Evolutionary conservation across 2,113 vertebrate species (phyloP).

Genomic region (Mirza zaza): DNA sequence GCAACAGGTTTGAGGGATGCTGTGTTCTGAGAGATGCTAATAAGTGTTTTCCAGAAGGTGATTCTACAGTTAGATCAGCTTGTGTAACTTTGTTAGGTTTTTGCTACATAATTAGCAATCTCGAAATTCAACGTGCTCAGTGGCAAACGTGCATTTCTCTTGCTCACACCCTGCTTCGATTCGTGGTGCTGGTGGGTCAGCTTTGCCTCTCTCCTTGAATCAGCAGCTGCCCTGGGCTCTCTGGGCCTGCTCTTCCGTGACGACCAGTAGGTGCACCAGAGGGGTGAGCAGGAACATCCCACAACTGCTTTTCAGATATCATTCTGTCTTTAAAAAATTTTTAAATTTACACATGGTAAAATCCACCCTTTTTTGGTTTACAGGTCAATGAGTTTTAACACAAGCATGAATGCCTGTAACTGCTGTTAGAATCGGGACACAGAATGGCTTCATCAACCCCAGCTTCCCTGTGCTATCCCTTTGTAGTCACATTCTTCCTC

Average conservation of each 20-base stretch:
- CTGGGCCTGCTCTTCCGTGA: background rate
- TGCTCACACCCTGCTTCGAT: background rate
- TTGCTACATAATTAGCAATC: background rate
- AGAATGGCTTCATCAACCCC: background rate
- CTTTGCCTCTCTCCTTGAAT: background rate
- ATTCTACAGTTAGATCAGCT: background rate
- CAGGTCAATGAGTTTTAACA: background rate
- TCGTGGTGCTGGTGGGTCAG: background rate
- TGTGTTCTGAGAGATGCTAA: background rate
- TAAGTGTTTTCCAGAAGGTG: background rate
- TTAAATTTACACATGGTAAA: background rate
- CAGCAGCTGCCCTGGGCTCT: background rate
- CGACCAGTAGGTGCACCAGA: background rate
- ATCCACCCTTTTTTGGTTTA: background rate
- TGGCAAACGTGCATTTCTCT: background rate
- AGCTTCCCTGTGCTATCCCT: background rate
- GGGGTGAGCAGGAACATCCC: background rate
- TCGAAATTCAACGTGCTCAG: background rate
- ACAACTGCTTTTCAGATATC: background rate
- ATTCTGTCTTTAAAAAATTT: background rate
- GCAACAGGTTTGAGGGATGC: background rate
- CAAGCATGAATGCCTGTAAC: background rate
- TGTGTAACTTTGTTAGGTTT: background rate
- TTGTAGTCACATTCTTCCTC: background rate
- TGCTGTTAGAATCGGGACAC: background rate